Evolutionary conservation across 2,113 vertebrate genomes (phyloP).

Genomic region (Neogale vison): DNA sequence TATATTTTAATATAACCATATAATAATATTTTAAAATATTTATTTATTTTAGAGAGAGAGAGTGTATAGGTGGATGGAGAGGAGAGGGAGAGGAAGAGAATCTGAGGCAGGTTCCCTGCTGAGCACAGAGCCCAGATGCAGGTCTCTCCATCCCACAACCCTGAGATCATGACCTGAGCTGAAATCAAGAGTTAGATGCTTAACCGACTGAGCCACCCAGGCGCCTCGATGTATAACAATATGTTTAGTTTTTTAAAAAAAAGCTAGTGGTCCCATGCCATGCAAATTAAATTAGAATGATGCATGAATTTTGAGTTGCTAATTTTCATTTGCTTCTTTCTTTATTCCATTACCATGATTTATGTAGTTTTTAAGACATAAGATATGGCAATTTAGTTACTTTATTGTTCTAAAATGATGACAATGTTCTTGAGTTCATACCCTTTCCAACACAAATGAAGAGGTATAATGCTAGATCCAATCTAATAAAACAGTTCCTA

Average conservation of each 20-base stretch:
- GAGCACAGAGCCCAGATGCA: background rate
- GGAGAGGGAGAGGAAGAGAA: background rate
- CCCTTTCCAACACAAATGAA: background rate
- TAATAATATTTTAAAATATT: background rate
- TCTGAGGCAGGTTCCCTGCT: background rate
- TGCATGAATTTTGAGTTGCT: background rate
- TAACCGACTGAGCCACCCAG: background rate
- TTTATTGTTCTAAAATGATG: background rate
- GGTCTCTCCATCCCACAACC: background rate
- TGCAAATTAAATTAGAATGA: conserved; percentile 20
- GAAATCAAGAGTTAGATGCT: background rate
- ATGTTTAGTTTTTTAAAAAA: background rate
- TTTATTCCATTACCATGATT: background rate
- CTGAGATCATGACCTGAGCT: background rate
- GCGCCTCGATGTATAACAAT: background rate
- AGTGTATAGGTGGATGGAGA: background rate
- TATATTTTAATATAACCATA: background rate
- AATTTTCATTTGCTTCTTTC: background rate
- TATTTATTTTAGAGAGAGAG: background rate
- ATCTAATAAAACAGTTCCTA: background rate
- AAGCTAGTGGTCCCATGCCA: background rate
- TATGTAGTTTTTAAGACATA: background rate
- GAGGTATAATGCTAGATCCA: background rate
- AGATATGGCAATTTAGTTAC: background rate
- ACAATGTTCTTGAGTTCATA: background rate